Percentiles rank a stretch among this genome's conserved stretches.
phyloP scores from a whole-genome alignment of 2,113 vertebrate species.

The Carlito syrichta region DNA sequence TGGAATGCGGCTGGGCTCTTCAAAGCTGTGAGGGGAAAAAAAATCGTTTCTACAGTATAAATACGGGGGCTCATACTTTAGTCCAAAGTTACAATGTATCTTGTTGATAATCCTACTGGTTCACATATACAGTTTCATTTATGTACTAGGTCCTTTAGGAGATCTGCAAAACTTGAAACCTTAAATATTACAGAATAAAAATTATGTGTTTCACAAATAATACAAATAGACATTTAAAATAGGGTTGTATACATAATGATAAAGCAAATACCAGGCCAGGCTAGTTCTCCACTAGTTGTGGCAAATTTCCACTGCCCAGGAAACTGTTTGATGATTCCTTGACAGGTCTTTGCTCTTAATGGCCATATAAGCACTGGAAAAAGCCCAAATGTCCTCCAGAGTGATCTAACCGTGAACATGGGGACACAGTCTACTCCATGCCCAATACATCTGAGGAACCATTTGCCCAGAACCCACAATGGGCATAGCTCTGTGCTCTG shows the following conservation, averaged over 20 bases:
- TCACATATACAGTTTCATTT: neutral
- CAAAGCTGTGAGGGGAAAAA: constrained; percentile 87
- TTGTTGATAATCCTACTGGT: neutral
- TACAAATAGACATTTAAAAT: neutral
- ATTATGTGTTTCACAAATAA: constrained; percentile 28
- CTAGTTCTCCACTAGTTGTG: neutral
- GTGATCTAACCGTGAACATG: neutral
- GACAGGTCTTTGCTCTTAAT: neutral
- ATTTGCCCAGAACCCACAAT: neutral
- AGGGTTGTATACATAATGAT: neutral
- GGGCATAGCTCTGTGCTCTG: neutral
- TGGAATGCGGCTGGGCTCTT: constrained; percentile 97
- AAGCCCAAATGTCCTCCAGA: neutral
- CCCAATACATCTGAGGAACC: neutral
- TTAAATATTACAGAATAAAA: constrained; percentile 2
- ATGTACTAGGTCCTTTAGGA: constrained; percentile 34
- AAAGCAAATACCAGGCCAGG: neutral
- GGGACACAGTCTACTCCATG: neutral
- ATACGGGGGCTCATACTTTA: constrained; percentile 21
- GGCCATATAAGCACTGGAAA: neutral
- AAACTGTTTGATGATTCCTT: neutral
- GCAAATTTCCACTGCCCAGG: neutral
- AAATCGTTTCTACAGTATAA: constrained; percentile 66
- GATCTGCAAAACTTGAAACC: neutral
- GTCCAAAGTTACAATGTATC: neutral